Evolutionary conservation across 2,113 vertebrate genomes (phyloP), one percentile per base, ranked within the genome.

Genomic region (Lutjanus erythropterus): DNA sequence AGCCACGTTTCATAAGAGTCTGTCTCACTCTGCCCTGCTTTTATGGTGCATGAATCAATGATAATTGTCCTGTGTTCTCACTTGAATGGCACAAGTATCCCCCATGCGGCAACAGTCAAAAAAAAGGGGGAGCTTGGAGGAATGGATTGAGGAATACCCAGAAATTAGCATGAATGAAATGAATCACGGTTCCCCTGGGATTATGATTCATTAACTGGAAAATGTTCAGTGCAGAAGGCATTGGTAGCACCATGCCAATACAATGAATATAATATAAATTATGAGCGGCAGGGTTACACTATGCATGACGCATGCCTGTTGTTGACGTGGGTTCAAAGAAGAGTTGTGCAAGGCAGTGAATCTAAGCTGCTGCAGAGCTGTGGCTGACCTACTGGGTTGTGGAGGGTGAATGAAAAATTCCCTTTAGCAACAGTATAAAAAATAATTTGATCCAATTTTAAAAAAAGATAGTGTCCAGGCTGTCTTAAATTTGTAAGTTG

Each of bases 1-100:
- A 88, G 80, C 85, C 41, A 4, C 49, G n/a, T 88, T 92, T 84
- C 84, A 85, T 60, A 61, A 86, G 76, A 92, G 84, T 80, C 91
- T 83, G 91, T 68, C 87, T 86, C 82, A 78, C 82, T 82, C 76
- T 3, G 78, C 60, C 84, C 73, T 50, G 79, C 78, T 80, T 90
- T 86, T 90, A 83, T 89, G 86, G 76, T 7, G 80, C 78, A 83
- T 86, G 83, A 89, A 90, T 91, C 87, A 84, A 91, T 80, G 91
- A 85, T 90, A 84, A 91, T 90, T 89, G 79, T 55, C 31, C 86
- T 50, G 31, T 86, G 86, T 86, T 91, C 78, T 86, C 78, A 56
- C 68, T 82, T 66, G 71, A 85, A 88, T 84, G 84, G 85, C 74
- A 81, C 68, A 85, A 75, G 55, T 85, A 70, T 89, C 71, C 76